Base-by-base conservation (phyloP, 2,888 invertebrate genomes). In the Myopa testacea region DNA sequence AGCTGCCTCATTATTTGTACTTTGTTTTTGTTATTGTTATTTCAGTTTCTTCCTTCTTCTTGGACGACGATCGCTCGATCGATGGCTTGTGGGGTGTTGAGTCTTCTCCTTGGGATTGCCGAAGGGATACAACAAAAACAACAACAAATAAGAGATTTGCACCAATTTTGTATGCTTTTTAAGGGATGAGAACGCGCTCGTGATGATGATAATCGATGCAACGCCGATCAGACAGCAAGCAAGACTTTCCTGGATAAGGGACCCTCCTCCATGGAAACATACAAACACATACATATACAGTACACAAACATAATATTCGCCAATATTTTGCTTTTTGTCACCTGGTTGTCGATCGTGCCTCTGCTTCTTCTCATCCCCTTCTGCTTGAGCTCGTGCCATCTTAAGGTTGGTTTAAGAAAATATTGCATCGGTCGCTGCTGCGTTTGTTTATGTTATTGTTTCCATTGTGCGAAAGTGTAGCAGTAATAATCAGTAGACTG, bases 271-370 rank as follows among this genome's bases (percentile, higher is more conserved):
- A 6, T 45, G 10, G 7, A 45, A 8, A 10, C 45, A 45, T 45
- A 45, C 4, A 45, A 1, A 45, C 1, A 45, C 45, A 45, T 3
- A 38, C 75, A 37, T 38, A 55, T 67, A 67, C 55, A 14, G n/a
- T n/a, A 16, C 26, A 8, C 45, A 45, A 1, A 8, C 45, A 45
- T 14, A 75, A 69, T 60, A 37, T 55, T 69, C 69, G 75, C 40
- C 63, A 69, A 65, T 34, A 38, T 75, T 75, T 75, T 69, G 69
- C 68, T 69, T 68, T 69, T 58, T 75, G 75, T 75, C 75, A 75
- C 75, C 75, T 75, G 75, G 75, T 67, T 34, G 37, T 65, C 26
- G 52, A 38, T 58, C 58, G 19, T 19, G 55, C 45, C 38, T 19
- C 71, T 52, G 70, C 58, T 34, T 26, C 68, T 4, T 71, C 60